Conservation (phyloP, 2,888 invertebrate species). For the Vannuccia rotundouncinata region DNA sequence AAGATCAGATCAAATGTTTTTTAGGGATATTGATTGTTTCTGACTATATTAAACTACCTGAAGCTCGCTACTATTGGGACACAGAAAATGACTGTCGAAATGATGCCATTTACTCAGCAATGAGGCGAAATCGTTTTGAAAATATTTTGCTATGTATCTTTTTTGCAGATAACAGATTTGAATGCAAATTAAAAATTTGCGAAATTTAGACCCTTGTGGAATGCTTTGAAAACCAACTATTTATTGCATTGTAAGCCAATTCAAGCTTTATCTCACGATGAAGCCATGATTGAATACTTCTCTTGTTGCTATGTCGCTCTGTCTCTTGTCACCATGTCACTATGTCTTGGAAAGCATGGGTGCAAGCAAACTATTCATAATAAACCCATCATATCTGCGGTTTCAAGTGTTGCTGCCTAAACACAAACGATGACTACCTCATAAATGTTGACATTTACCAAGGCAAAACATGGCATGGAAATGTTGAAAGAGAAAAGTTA, state of each 20-base stretch:
- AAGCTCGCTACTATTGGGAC: not conserved
- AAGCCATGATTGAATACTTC: conserved; percentile 47
- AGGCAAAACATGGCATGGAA: conserved; percentile 42
- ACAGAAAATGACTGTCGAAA: not conserved
- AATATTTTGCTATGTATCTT: conserved; percentile 40
- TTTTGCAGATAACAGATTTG: conserved; percentile 43
- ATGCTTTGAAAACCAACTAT: conserved; percentile 43
- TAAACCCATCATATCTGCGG: conserved; percentile 49
- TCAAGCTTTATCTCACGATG: conserved; percentile 44
- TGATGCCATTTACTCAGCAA: conserved; percentile 9
- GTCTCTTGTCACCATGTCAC: not conserved
- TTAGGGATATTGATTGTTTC: not conserved
- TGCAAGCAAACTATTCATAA: conserved; percentile 48
- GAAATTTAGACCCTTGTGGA: conserved; percentile 44
- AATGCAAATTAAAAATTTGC: conserved; percentile 44
- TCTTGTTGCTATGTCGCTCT: not conserved
- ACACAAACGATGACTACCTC: conserved; percentile 45
- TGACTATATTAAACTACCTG: not conserved
- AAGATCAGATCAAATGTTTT: no score
- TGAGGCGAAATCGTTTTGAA: not conserved
- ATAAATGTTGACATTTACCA: conserved; percentile 49
- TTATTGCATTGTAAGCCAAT: conserved; percentile 41
- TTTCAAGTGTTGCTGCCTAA: conserved; percentile 48
- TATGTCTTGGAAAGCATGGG: conserved; percentile 46
- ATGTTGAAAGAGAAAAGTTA: conserved; percentile 32